phyloP scores from a whole-genome alignment of 2,888 invertebrate genomes.

The Tuta absoluta region DNA sequence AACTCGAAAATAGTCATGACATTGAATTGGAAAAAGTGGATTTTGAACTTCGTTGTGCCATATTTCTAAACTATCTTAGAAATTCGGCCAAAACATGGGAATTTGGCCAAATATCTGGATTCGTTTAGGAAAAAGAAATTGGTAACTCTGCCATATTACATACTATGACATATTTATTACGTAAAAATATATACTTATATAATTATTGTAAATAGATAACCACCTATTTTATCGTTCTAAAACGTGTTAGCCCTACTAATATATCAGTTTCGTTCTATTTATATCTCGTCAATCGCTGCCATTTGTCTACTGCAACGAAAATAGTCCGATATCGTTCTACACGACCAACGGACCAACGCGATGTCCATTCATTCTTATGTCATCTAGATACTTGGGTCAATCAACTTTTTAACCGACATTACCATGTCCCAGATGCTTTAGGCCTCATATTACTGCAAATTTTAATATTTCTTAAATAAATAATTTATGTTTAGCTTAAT shows the following conservation, averaged over 20 bases:
- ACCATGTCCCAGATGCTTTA: conserved; percentile 6
- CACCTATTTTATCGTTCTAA: not conserved
- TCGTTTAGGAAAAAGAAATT: too few relatives aligned
- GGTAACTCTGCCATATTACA: too few relatives aligned
- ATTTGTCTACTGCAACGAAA: conserved; percentile 1
- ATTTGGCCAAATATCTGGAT: too few relatives aligned
- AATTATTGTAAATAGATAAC: not conserved
- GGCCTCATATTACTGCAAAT: conserved; percentile 7
- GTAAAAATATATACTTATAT: too few relatives aligned
- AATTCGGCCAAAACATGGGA: too few relatives aligned
- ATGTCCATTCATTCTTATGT: not conserved
- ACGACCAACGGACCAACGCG: not conserved
- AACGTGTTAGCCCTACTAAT: not conserved
- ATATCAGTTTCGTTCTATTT: not conserved
- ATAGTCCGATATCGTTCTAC: conserved; percentile 19
- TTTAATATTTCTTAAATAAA: conserved; percentile 3
- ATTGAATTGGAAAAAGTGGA: too few relatives aligned
- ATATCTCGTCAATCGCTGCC: conserved; percentile 4
- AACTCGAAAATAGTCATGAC: too few relatives aligned
- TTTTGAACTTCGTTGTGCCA: too few relatives aligned
- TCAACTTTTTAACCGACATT: conserved; percentile 14
- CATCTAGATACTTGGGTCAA: conserved; percentile 2
- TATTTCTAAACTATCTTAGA: too few relatives aligned
- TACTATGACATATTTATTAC: too few relatives aligned
- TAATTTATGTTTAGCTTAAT: conserved; percentile 8